Evolutionary conservation across 30 jellyfish, hydroid and myxozoan species (phyloP), one percentile per base, ranked within the genome.

Genomic region (Aurelia aurita): DNA sequence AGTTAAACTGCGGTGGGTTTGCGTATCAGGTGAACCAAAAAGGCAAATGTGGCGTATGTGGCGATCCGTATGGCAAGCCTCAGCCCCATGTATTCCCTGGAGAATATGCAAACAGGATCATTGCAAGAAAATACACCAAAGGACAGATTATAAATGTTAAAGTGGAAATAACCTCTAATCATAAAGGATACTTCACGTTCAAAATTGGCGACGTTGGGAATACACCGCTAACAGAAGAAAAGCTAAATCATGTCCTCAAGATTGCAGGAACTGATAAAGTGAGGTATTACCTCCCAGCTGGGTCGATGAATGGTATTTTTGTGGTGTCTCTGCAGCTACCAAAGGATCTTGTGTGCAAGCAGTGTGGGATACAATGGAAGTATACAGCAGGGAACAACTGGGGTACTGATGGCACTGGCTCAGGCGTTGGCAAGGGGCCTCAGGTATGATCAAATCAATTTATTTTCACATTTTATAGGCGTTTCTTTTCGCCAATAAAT

Each of bases 1-100:
- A 85, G 71, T 57, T 72, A 18, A 85, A 85, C 84, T 85, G 95
- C 53, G 95, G 95, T 3, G 95, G 95, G 35, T 72, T 85, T 60
- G 19, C 84, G 2, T 31, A 35, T n/a, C 95, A 85, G 19, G 22
- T 54, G 69, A 74, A 46, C 45, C 18, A 63, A 46, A 66, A 77
- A 11, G 95, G 95, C 2, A 58, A 72, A 59, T 85, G 95, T 55
- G 95, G 95, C 19, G 89, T 74, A 12, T 85, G 95, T 47, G 95
- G 95, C 72, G 95, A 85, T 44, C 89, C 95, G 3, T 72, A 31
- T 62, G 79, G 79, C 60, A 65, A 22, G 28, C 28, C 51, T 3
- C 84, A 67, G 29, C 64, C 27, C 9, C 78, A 61, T 35, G 81
- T 61, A 13, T 53, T 35, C 74, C 88, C 88, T 27, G 88, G 88